Evolutionary conservation across 1,140 invertebrate species (phyloP).

Genomic region (Dreissena polymorpha): DNA sequence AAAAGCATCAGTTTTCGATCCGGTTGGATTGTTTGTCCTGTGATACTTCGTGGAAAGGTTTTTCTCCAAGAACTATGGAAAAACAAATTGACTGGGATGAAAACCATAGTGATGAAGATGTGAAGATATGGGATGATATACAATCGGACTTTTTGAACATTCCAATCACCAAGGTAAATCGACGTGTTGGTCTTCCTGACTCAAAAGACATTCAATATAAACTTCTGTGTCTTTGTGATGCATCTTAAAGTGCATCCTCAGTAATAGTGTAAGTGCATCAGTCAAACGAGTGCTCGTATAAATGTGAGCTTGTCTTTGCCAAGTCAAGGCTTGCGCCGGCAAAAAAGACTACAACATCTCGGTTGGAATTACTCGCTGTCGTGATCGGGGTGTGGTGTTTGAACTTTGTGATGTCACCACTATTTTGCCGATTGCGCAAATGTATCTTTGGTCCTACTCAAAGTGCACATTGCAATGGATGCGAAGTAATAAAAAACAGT

Average conservation of each 20-base stretch:
- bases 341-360: background rate
- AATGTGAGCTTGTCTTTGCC: conserved; percentile 6
- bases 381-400: background rate
- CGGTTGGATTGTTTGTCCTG: background rate
- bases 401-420: background rate
- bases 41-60: no score
- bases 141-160: background rate
- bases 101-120: background rate
- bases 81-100: background rate
- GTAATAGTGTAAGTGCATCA: background rate
- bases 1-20: background rate
- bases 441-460: background rate
- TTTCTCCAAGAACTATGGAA: background rate
- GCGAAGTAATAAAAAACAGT: background rate
- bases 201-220: background rate
- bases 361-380: background rate
- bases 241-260: background rate
- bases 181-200: background rate
- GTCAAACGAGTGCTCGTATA: background rate
- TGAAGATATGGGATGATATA: background rate
- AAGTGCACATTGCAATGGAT: background rate
- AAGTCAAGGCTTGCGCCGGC: background rate
- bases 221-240: background rate
- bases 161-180: background rate
- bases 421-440: background rate